A percentile compares a stretch with the other conserved stretches of the same genome.
Conservation (phyloP, 1,140 invertebrate genomes). For the Trichoplusia ni region DNA sequence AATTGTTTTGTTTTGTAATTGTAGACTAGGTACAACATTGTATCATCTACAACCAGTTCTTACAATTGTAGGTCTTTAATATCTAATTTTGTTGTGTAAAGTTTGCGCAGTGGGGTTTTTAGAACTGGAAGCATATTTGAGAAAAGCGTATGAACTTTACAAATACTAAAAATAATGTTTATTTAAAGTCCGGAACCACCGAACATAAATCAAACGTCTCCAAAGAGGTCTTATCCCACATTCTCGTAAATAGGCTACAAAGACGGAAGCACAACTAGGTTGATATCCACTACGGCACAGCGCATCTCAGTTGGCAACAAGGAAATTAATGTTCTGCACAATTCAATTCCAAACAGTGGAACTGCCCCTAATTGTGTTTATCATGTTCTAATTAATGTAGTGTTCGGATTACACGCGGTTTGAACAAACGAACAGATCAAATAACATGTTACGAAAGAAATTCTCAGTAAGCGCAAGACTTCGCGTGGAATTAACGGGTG, state of each 20-base stretch:
- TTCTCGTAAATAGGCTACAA: constrained; percentile 22
- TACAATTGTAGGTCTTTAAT: too few relatives aligned
- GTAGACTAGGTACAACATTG: too few relatives aligned
- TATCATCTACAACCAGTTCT: too few relatives aligned
- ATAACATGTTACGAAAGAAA: not conserved
- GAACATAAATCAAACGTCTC: too few relatives aligned
- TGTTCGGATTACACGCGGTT: constrained; percentile 11
- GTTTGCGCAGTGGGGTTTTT: too few relatives aligned
- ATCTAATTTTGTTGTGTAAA: too few relatives aligned
- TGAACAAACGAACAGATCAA: not conserved
- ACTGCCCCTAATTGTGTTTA: constrained; percentile 17
- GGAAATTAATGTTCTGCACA: constrained; percentile 37
- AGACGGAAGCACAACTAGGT: constrained; percentile 45
- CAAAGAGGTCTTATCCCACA: constrained; percentile 3
- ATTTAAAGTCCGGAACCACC: too few relatives aligned
- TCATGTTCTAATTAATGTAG: constrained; percentile 29
- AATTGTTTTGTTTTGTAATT: too few relatives aligned
- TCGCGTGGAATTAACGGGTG: too few relatives aligned
- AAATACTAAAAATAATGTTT: too few relatives aligned
- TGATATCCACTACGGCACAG: constrained; percentile 32
- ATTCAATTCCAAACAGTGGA: not conserved
- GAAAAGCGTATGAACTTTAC: too few relatives aligned
- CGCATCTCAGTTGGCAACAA: constrained; percentile 18
- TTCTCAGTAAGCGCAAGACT: not conserved
- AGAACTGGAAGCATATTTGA: too few relatives aligned